Base-by-base conservation (phyloP, 1,140 invertebrate species). In the Pentalonia nigronervosa region DNA sequence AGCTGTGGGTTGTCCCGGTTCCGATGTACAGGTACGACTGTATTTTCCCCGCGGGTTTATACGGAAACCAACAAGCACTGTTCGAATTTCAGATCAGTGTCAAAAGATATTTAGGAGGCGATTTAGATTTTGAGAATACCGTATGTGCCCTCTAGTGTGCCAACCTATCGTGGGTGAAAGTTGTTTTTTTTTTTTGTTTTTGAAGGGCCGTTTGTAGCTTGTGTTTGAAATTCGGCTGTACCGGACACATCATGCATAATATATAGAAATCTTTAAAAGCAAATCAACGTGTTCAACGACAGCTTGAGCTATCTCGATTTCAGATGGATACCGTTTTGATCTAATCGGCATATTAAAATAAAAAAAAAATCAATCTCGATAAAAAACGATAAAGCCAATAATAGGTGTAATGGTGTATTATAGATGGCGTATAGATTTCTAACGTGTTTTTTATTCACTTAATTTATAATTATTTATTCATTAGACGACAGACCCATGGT, bases 161-260 rank as follows among this genome's bases (percentile, higher is more conserved):
- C 30, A 17, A n/a, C 30, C 0, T 14, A n/a, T 76, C 14, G 17
- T 4, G n/a, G 30, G 60, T 76, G 60, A 76, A 76, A 76, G 60
- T 76, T 76, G 30, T 76, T 76, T n/a, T 67, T 76, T n/a, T 67
- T n/a, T 67, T 76, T 60, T 76, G 60, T 76, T n/a, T 76, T 76
- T 14, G 14, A 76, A n/a, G n/a, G 60, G 60, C n/a, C 60, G n/a
- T n/a, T 76, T n/a, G 60, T 11, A 76, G 6, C 8, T n/a, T 34
- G 30, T 34, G 14, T 76, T 76, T 76, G 60, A 76, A n/a, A 76
- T 76, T 76, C 17, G 60, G 30, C 60, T 76, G n/a, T n/a, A 34
- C 30, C n/a, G 4, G 14, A n/a, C 14, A 76, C 17, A n/a, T 30
- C 30, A 30, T 60, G 48, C 48, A 11, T 20, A 17, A 67, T n/a